Conservation (phyloP, 1,140 invertebrate genomes). For the Helicoverpa armigera region DNA sequence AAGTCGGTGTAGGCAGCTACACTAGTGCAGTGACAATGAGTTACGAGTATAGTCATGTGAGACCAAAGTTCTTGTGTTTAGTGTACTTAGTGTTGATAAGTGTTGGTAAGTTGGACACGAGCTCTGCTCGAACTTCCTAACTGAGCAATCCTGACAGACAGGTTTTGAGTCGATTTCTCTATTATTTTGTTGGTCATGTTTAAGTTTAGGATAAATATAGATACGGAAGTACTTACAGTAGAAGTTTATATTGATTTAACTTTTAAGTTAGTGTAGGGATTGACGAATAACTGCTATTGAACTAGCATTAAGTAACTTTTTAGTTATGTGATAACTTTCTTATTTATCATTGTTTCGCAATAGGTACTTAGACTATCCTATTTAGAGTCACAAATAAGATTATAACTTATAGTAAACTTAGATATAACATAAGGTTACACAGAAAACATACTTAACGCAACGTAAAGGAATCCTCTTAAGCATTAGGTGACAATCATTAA, state of each 20-base stretch:
- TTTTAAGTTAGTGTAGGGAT: too few relatives aligned
- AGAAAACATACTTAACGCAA: not conserved
- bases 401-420: not conserved
- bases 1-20: not conserved
- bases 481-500: not conserved
- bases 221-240: not conserved
- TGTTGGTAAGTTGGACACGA: conserved; percentile 62
- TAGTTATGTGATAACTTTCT: not conserved
- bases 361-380: too few relatives aligned
- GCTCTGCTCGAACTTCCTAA: not conserved
- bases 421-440: not conserved
- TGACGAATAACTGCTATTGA: too few relatives aligned
- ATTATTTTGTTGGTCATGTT: not conserved
- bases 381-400: too few relatives aligned
- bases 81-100: conserved; percentile 58
- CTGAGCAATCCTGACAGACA: not conserved
- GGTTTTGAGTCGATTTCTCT: conserved; percentile 17
- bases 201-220: not conserved
- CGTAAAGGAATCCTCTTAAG: not conserved
- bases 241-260: too few relatives aligned
- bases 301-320: not conserved
- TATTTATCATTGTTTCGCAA: not conserved
- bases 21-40: conserved; percentile 30
- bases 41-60: conserved; percentile 60
- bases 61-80: conserved; percentile 72